Base-by-base conservation (phyloP, 1,140 invertebrate genomes). In the Nylanderia fulva region DNA sequence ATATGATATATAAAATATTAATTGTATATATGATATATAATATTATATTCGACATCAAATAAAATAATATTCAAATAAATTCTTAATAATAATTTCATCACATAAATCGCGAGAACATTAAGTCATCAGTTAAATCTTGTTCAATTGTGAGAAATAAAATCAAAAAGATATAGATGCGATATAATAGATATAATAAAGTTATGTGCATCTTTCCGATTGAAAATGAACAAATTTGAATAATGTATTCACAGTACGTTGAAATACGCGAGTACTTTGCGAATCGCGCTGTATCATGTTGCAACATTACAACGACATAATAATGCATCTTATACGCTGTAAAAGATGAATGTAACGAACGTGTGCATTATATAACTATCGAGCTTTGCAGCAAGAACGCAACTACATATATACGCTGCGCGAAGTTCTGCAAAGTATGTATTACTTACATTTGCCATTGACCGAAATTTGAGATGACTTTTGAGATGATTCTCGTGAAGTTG, bases 321-420 rank as follows among this genome's bases (percentile, higher is more conserved):
- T 13, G 45, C 54, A 18, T 42, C 29, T 42, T 56, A 21, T 71
- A 18, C 6, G 11, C 24, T 56, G 29, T 24, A 80, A 71, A 58
- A 80, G 13, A 48, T 11, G 36, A 29, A 33, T 39, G 52, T 11
- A 39, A 1, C n/a, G 52, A 68, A 39, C 4, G 27, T 80, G 42
- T 6, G 24, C 21, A 21, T 80, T 71, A 80, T 8, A n/a, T 80
- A 80, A 80, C 61, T 79, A 68, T 79, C 15, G 29, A 68, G 52
- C 42, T 68, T n/a, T 11, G 6, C 4, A 36, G 27, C 60, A 77
- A 52, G 45, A 79, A 21, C 13, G 13, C n/a, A 18, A 66, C 9
- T 66, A 24, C 8, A 36, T 52, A 33, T 79, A 36, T 52, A 33
- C 66, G n/a, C n/a, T 24, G 42, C 42, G 61, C 29, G 29, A 66